Evolutionary conservation across 2,797 vertebrate species (phyloP).

Genomic region (Acropternis orthonyx): DNA sequence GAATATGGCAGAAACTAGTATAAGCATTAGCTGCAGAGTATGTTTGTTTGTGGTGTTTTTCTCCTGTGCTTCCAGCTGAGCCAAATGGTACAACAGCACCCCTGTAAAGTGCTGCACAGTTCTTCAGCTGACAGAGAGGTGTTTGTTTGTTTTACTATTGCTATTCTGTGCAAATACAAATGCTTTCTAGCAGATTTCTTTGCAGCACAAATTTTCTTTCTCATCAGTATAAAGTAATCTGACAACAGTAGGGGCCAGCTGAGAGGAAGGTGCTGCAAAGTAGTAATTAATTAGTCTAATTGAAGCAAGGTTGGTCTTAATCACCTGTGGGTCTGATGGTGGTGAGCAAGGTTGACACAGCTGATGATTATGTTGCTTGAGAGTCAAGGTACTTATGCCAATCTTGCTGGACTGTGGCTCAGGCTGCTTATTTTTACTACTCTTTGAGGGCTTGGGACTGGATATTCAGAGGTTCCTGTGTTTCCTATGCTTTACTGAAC

Average conservation of each 20-base stretch:
- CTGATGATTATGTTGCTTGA: neutral
- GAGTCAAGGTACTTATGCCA: rapidly evolving
- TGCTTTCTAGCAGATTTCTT: neutral
- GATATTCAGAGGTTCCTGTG: rapidly evolving
- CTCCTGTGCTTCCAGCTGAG: neutral
- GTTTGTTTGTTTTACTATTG: neutral
- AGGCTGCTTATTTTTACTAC: rapidly evolving
- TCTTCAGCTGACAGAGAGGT: neutral
- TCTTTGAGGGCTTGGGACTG: rapidly evolving
- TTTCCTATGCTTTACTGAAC: neutral
- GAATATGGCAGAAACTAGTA: neutral
- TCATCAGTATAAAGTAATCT: neutral
- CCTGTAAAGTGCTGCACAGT: rapidly evolving
- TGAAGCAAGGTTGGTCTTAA: neutral
- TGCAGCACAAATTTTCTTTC: neutral
- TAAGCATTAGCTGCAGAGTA: neutral
- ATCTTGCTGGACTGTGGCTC: neutral
- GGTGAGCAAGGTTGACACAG: neutral
- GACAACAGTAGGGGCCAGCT: neutral
- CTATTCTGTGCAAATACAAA: neutral
- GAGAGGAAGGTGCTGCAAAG: neutral
- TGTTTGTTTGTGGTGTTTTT: neutral
- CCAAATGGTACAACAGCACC: neutral
- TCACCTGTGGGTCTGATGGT: neutral
- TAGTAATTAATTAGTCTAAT: neutral